These are phyloP conservation scores for Elymnias hypermnestra DNA, from an alignment of 1,140 invertebrate genomes.

Conservation along the genomic window DNA sequence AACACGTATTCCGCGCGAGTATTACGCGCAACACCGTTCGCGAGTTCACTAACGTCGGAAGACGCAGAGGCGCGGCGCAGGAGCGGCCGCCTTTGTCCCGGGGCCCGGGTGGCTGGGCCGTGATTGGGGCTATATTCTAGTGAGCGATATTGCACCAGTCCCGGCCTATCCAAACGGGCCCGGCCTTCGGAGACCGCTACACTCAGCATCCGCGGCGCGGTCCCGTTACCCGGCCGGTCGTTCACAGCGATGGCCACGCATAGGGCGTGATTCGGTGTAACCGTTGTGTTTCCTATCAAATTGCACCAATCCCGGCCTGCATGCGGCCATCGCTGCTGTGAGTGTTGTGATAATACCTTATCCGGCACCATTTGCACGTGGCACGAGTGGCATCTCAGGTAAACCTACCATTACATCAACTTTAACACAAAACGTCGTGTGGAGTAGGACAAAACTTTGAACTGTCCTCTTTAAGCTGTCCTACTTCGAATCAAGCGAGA, in stretches of 20 bases:
- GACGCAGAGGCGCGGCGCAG: conserved; percentile 36
- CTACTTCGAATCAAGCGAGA: too few species aligned
- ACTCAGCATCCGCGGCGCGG: conserved; percentile 68
- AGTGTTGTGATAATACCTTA: conserved; percentile 30
- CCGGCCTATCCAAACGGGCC: conserved; percentile 72
- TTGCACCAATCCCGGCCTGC: conserved; percentile 74
- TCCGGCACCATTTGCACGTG: conserved; percentile 33
- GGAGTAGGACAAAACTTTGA: too few species aligned
- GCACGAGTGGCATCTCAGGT: conserved; percentile 22
- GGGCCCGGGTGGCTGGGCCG: conserved; percentile 66
- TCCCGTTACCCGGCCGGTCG: conserved; percentile 68
- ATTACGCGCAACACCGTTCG: conserved; percentile 43
- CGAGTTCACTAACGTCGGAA: conserved; percentile 47
- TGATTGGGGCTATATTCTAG: conserved; percentile 68
- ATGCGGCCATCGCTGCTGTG: conserved; percentile 47
- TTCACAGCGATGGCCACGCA: conserved; percentile 70
- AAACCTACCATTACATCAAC: neutral
- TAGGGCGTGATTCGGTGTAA: conserved; percentile 74
- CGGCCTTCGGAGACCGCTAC: conserved; percentile 66
- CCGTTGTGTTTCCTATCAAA: conserved; percentile 62
- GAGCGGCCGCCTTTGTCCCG: conserved; percentile 52
- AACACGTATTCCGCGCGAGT: conserved; percentile 25
- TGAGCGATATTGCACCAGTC: conserved; percentile 73
- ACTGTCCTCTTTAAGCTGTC: too few species aligned
- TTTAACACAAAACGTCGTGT: neutral